Evolutionary conservation across 37 sponge, comb jelly and placozoan genomes (phyloP), one percentile per base, ranked within the genome.

Genomic region (Aplysina aerophoba): DNA sequence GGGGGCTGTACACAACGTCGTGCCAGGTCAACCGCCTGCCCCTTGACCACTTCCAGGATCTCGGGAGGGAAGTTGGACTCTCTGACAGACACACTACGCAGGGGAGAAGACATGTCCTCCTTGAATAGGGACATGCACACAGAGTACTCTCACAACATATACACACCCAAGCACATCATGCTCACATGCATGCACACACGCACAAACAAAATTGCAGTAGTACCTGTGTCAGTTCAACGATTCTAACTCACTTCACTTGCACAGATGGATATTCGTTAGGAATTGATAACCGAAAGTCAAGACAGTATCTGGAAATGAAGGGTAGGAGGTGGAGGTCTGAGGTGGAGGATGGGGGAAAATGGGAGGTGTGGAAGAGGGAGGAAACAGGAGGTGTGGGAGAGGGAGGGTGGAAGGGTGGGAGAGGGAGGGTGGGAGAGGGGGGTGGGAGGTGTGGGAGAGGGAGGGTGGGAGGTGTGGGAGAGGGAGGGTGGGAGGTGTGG

Each of bases 1-100:
- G 98, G 98, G 38, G 95, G 92, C 81, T 92, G 84, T 0, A 95
- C 85, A 87, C 98, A 95, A 57, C 84, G 75, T 34, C 98, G 89
- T 28, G 90, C 77, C 0, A 93, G 31, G 65, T 97, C 98, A 19
- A 73, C 78, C 20, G 88, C 67, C 44, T 91, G 90, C 15, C 94
- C 94, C 20, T 19, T 80, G 79, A 93, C 84, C 68, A 90, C 86
- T n/a, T 60, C 59, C 24, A 81, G 34, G 24, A 97, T 25, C 53
- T 93, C 88, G 8, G 56, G 20, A 15, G 98, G 98, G 37, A 97
- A 68, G 74, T 95, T 97, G 50, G 94, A 88, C 16, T 73, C 86
- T 74, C 84, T 92, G 31, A 91, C 0, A 15, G 88, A 89, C 35
- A 91, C 39, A 0, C 90, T 93, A 39, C 0, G 40, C 38, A 15